Percentiles rank a stretch among this genome's conserved stretches.
phyloP scores from a whole-genome alignment of 2,888 invertebrate species.

The Thereva unica region DNA sequence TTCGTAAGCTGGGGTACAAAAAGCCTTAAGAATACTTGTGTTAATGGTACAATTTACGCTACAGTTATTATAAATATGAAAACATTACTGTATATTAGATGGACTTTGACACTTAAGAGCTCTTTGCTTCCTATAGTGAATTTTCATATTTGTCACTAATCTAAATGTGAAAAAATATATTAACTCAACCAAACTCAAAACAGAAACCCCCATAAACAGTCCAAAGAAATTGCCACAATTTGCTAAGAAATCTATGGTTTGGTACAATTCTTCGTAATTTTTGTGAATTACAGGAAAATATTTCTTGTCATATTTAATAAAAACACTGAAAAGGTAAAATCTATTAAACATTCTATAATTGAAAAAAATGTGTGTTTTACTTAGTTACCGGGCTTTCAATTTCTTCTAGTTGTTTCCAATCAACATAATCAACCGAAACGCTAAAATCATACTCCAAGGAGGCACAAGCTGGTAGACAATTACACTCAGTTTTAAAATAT shows the following conservation, averaged over 20 bases:
- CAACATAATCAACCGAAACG: conserved; percentile 49
- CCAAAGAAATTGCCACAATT: conserved; percentile 70
- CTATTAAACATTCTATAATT: not conserved
- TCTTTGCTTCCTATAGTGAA: too few relatives aligned
- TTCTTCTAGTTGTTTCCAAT: conserved; percentile 16
- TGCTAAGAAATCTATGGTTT: conserved; percentile 69
- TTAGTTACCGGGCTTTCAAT: too few relatives aligned
- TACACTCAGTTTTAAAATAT: conserved; percentile 44
- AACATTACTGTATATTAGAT: too few relatives aligned
- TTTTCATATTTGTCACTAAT: conserved; percentile 52
- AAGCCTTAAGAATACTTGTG: too few relatives aligned
- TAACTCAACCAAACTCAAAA: conserved; percentile 59
- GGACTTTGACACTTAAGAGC: too few relatives aligned
- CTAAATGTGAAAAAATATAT: conserved; percentile 61
- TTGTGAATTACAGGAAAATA: conserved; percentile 66
- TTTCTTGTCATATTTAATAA: conserved; percentile 72
- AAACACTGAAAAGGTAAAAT: conserved; percentile 54
- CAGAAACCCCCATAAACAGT: conserved; percentile 56
- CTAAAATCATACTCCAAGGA: conserved; percentile 53
- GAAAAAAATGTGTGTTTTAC: too few relatives aligned
- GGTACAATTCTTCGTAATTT: conserved; percentile 68
- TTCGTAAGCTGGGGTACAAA: too few relatives aligned
- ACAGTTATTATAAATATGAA: too few relatives aligned
- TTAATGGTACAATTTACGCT: too few relatives aligned
- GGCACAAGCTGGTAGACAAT: conserved; percentile 54